Base-by-base conservation (phyloP, 2,113 vertebrate genomes). In the Neolamprologus falcicula region DNA sequence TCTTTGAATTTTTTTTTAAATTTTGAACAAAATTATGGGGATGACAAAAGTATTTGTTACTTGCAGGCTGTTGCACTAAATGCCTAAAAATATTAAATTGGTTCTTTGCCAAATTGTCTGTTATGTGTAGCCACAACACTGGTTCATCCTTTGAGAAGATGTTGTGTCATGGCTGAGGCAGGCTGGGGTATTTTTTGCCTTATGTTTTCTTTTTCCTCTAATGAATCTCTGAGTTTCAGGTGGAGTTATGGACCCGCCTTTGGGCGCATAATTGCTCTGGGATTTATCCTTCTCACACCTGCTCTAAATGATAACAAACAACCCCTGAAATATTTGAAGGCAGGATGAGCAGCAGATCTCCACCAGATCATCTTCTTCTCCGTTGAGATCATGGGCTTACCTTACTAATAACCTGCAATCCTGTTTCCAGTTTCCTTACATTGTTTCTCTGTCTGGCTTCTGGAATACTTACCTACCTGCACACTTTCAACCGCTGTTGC, bases 221-320 rank as follows among this genome's bases (percentile, higher is more conserved):
- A 37, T 66, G 33, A 66, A 37, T 37, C 61, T 66, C 61, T 66
- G 61, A 66, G 61, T 37, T 66, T 66, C 61, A 2, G 33, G 19
- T 37, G 61, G 61, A 21, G 61, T 68, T 68, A 13, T 37, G 61
- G 33, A 37, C 11, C 61, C 2, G 3, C 10, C 33, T 37, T 37
- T 68, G 61, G 33, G 0, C 2, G 0, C 33, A 68, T 37, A 0
- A 66, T 68, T 37, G 7, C 33, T 37, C 61, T 68, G 33, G 19
- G 35, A 21, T 40, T 8, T 21, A 40, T 45, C 40, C 4, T 73
- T 17, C 8, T 73, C 40, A 73, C 68, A 11, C 13, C 68, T 42
- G 21, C 37, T 73, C 37, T 24, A 26, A 73, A 45, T 73, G 5
- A 73, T 42, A 16, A 42, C 37, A 42, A 71, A 16, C 37, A 73